These are phyloP conservation scores for Caenorhabditis brenneri DNA, from an alignment of 1,140 invertebrate genomes.

Conservation along the genomic window DNA sequence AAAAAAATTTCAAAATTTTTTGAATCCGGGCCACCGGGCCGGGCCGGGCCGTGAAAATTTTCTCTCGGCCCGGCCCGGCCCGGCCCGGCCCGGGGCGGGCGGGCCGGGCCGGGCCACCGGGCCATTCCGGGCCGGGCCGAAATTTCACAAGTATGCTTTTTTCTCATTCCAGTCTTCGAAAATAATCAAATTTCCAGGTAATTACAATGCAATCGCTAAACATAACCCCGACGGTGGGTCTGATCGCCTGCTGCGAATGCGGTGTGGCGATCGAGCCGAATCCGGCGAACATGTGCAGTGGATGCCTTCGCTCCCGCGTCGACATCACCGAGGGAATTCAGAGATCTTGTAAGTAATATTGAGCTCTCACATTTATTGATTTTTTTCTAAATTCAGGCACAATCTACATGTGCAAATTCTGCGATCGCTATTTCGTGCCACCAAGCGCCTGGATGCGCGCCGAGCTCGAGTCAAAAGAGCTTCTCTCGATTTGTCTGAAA, in stretches of 20 bases:
- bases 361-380: slow-evolving; percentile 60
- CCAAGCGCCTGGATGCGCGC: slow-evolving; percentile 88
- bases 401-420: slow-evolving; percentile 84
- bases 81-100: no score
- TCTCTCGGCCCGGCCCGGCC: no score
- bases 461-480: slow-evolving; percentile 87
- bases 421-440: slow-evolving; percentile 84
- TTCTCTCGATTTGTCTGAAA: slow-evolving; percentile 89
- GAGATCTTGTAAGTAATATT: slow-evolving; percentile 80
- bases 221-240: slow-evolving; percentile 49
- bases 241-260: slow-evolving; percentile 75
- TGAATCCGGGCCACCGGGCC: no score
- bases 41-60: no score
- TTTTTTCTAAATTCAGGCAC: slow-evolving; percentile 74
- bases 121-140: no score
- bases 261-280: slow-evolving; percentile 83
- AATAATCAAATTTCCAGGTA: neutral
- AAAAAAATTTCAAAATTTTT: no score
- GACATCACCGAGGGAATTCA: slow-evolving; percentile 96
- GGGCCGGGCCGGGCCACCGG: no score
- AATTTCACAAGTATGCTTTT: no score
- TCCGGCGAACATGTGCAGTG: slow-evolving; percentile 94
- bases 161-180: neutral
- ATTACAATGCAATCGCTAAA: slow-evolving; percentile 23
- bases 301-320: slow-evolving; percentile 85